Conservation (phyloP, 2,888 invertebrate genomes). For the Phaonia tiefii region DNA sequence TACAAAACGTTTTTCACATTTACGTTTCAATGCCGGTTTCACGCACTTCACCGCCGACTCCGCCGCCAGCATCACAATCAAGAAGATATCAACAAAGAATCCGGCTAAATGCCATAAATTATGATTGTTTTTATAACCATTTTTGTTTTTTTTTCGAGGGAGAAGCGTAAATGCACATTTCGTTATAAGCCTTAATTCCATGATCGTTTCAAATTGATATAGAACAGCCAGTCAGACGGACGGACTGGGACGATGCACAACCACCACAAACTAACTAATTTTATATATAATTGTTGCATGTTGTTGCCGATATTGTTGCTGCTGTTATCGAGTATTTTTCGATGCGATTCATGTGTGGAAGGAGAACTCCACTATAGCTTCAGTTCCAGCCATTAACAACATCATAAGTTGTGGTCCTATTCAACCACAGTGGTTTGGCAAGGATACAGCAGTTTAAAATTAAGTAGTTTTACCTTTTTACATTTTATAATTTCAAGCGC, state of each 20-base stretch:
- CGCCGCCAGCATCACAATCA: no score
- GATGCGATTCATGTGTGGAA: slow-evolving; percentile 1
- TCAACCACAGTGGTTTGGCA: not conserved
- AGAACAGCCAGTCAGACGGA: not conserved
- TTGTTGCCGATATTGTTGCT: slow-evolving; percentile 2
- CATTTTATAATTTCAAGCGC: no score
- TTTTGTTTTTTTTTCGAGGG: slow-evolving; percentile 1
- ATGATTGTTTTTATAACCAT: slow-evolving; percentile 47
- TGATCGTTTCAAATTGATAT: slow-evolving; percentile 60
- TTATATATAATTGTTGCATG: slow-evolving; percentile 36
- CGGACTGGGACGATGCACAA: no score
- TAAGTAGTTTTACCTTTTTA: no score
- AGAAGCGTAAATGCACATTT: not conserved
- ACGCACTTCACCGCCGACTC: not conserved
- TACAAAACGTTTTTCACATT: slow-evolving; percentile 33
- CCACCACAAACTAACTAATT: not conserved
- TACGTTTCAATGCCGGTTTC: slow-evolving; percentile 1
- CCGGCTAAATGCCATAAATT: slow-evolving; percentile 54
- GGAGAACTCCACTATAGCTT: slow-evolving; percentile 11
- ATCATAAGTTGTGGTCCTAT: no score
- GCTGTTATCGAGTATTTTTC: not conserved
- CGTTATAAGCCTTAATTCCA: slow-evolving; percentile 45
- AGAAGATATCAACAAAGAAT: slow-evolving; percentile 2
- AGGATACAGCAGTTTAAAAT: no score
- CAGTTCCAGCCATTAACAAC: not conserved